Evolutionary conservation across 2,113 vertebrate species (phyloP).

Genomic region (Phaethornis superciliosus): DNA sequence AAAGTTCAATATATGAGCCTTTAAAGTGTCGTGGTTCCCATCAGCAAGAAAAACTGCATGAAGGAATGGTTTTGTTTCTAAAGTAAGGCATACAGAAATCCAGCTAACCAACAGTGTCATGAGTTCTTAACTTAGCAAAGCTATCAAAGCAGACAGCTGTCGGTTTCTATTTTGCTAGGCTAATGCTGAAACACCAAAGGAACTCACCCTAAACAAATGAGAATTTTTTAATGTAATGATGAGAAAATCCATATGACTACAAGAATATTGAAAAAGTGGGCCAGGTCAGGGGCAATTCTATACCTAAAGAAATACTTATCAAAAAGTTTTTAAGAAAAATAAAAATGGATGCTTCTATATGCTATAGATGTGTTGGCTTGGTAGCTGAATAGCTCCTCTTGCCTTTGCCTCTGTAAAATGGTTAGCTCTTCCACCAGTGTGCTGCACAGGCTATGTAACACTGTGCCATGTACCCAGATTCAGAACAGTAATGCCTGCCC

Average conservation of each 20-base stretch:
- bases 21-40: not conserved
- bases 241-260: not conserved
- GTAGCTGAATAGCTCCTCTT: not conserved
- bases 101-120: not conserved
- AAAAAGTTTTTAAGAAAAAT: not conserved
- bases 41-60: not conserved
- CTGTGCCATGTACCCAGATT: fast-evolving
- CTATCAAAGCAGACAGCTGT: not conserved
- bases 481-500: not conserved
- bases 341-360: not conserved
- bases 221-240: not conserved
- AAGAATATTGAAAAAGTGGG: not conserved
- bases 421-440: not conserved
- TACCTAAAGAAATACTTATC: not conserved
- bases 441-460: not conserved
- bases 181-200: not conserved
- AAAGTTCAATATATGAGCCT: not conserved
- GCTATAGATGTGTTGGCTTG: not conserved
- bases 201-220: fast-evolving
- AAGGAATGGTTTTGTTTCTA: not conserved
- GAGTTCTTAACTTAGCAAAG: not conserved
- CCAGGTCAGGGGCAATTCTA: not conserved
- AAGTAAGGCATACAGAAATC: not conserved
- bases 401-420: not conserved
- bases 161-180: not conserved